Evolutionary conservation across 2,113 vertebrate species (phyloP).

Genomic region (Agapornis roseicollis): DNA sequence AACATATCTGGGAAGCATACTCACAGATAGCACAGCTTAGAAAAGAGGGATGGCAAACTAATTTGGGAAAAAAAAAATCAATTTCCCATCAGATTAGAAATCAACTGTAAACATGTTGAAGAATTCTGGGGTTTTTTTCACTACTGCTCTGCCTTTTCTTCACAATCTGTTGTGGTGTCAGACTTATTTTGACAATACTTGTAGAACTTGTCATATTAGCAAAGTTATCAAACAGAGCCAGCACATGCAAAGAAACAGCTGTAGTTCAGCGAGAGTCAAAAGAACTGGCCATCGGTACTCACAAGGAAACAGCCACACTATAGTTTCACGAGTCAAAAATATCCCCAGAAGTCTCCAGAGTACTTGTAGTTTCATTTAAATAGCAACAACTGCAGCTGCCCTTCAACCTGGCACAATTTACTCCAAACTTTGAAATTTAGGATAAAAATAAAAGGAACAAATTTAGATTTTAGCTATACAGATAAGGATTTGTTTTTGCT

Average conservation of each 20-base stretch:
- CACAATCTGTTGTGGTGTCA: constrained; percentile 61
- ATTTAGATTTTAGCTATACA: background rate
- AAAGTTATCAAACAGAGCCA: background rate
- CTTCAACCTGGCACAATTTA: background rate
- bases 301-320: background rate
- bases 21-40: background rate
- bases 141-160: constrained; percentile 65
- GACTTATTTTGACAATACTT: constrained; percentile 70
- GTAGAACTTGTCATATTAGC: constrained; percentile 65
- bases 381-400: background rate
- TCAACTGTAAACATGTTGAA: constrained; percentile 58
- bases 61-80: constrained; percentile 51
- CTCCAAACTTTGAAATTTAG: background rate
- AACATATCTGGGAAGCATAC: background rate
- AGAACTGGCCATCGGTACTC: background rate
- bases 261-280: constrained; percentile 43
- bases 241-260: constrained; percentile 27
- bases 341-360: background rate
- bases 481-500: background rate
- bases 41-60: constrained; percentile 1
- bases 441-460: background rate
- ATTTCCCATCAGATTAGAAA: constrained; percentile 62
- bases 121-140: constrained; percentile 32
- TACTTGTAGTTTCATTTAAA: background rate
- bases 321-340: background rate